phyloP scores from a whole-genome alignment of 2,888 invertebrate species.

The Cephus sareptanus region DNA sequence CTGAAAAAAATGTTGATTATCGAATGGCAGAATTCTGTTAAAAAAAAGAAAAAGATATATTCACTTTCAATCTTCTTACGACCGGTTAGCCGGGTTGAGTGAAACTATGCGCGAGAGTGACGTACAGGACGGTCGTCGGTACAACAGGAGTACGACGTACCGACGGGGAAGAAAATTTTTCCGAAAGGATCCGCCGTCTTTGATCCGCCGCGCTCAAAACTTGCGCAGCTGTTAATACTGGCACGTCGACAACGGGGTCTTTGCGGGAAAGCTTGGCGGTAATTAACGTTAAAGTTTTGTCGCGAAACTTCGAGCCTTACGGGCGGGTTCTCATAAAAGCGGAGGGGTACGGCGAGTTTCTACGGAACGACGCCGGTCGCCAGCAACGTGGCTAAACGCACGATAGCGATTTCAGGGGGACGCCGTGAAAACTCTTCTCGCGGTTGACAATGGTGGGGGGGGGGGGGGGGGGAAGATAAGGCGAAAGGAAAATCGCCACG shows the following conservation, averaged over 20 bases:
- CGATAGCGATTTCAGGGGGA: slow-evolving; percentile 55
- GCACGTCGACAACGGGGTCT: slow-evolving; percentile 7
- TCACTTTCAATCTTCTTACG: background rate
- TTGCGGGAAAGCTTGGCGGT: background rate
- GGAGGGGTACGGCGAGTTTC: background rate
- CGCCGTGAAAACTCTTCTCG: slow-evolving; percentile 45
- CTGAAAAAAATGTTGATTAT: background rate
- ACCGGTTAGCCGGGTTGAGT: background rate
- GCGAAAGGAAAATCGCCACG: background rate
- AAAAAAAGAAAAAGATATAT: background rate
- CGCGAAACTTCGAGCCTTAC: background rate
- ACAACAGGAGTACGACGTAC: background rate
- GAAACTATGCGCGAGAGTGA: background rate
- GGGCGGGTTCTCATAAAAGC: background rate
- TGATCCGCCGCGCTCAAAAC: background rate
- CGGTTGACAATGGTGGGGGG: slow-evolving; percentile 26
- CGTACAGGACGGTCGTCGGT: background rate
- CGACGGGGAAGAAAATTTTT: background rate
- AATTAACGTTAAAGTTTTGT: slow-evolving; percentile 11
- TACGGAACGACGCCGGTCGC: background rate
- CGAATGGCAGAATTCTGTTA: background rate
- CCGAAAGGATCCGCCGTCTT: background rate
- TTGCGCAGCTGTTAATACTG: slow-evolving; percentile 14
- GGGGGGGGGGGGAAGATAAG: background rate
- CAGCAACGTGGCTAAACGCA: slow-evolving; percentile 40